Conservation (phyloP, 2,113 vertebrate genomes). For the Pterocles gutturalis region DNA sequence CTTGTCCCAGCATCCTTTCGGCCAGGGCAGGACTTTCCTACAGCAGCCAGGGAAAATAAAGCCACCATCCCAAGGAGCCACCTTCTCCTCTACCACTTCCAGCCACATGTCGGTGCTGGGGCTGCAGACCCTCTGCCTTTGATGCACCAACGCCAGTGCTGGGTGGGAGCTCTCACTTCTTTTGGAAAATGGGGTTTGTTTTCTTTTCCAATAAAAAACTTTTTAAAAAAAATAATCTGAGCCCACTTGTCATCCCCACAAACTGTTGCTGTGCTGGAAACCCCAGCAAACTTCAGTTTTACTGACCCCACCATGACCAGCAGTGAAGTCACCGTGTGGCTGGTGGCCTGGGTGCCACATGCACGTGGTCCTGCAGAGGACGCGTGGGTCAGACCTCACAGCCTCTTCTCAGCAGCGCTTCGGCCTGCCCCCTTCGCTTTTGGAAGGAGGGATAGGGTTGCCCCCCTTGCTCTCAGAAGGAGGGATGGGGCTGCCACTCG, state of each 20-base stretch:
- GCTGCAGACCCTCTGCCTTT: not conserved
- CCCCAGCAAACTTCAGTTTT: not conserved
- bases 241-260: not conserved
- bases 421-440: not conserved
- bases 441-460: not conserved
- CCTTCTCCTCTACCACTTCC: not conserved
- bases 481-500: not conserved
- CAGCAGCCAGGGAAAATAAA: not conserved
- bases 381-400: fast-evolving
- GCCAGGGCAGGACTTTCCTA: not conserved
- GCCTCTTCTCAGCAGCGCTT: not conserved
- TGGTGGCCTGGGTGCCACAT: not conserved
- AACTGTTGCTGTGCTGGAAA: not conserved
- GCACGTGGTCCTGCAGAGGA: not conserved
- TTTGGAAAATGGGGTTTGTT: constrained; percentile 33
- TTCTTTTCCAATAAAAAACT: constrained; percentile 73
- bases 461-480: fast-evolving
- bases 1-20: not conserved
- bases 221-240: not conserved
- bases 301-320: not conserved
- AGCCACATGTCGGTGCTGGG: not conserved
- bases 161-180: constrained; percentile 28
- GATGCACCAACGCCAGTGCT: not conserved
- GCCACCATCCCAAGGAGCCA: not conserved
- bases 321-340: not conserved